Conservation (phyloP, 2,888 invertebrate species). For the Dryocosmus kuriphilus region DNA sequence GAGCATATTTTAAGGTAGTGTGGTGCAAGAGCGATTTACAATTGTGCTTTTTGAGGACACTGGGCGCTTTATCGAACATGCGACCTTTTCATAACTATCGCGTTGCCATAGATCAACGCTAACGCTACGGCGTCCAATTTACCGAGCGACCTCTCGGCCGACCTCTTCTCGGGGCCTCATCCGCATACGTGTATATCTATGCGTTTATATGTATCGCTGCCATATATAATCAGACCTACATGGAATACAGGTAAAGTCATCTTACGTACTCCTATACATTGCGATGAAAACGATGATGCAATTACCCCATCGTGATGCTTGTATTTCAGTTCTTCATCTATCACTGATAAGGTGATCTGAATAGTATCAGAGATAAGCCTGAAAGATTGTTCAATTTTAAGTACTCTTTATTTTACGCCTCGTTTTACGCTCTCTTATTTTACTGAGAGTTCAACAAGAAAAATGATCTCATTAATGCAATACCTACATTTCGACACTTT, state of each 20-base stretch:
- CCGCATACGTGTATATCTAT: slow-evolving; percentile 17
- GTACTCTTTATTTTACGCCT: too few species aligned
- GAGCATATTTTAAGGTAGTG: neutral
- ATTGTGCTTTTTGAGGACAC: slow-evolving; percentile 65
- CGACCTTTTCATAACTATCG: slow-evolving; percentile 73
- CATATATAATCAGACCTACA: slow-evolving; percentile 34
- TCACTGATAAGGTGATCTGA: slow-evolving; percentile 2
- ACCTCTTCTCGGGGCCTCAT: slow-evolving; percentile 63
- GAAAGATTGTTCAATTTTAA: neutral
- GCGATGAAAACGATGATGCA: slow-evolving; percentile 16
- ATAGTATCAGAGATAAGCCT: neutral
- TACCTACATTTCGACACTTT: neutral
- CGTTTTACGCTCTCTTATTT: too few species aligned
- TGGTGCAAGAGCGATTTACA: slow-evolving; percentile 62
- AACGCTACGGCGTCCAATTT: slow-evolving; percentile 69
- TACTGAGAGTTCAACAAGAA: too few species aligned
- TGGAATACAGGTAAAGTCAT: neutral
- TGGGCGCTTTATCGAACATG: slow-evolving; percentile 67
- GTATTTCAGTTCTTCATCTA: neutral
- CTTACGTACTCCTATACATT: neutral
- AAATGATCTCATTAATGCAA: neutral
- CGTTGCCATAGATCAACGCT: slow-evolving; percentile 70
- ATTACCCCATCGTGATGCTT: slow-evolving; percentile 17
- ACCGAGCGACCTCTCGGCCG: slow-evolving; percentile 71
- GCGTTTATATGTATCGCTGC: slow-evolving; percentile 40